Evolutionary conservation across 2,113 vertebrate species (phyloP).

Genomic region (Oreochromis aureus): DNA sequence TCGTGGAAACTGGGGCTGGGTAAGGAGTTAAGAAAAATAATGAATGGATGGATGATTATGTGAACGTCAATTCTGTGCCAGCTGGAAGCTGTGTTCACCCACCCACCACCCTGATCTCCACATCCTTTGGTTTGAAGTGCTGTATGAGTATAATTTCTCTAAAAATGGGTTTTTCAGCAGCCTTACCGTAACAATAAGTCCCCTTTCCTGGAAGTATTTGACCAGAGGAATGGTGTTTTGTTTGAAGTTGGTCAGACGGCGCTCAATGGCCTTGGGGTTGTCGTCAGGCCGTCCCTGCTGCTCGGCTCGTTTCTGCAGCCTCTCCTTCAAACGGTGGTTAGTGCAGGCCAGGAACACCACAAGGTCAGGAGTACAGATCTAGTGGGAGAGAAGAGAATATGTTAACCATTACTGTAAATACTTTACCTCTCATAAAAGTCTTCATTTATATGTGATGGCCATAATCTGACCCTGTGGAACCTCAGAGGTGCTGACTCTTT

Average conservation of each 20-base stretch:
- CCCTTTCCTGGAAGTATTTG: constrained; percentile 96
- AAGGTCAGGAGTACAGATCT: constrained; percentile 97
- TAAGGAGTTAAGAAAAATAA: background rate
- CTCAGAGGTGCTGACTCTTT: background rate
- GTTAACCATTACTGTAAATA: background rate
- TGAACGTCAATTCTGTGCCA: background rate
- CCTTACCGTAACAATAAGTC: constrained; percentile 90
- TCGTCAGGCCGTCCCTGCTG: constrained; percentile 95
- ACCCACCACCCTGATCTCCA: background rate
- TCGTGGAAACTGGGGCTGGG: background rate
- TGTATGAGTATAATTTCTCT: background rate
- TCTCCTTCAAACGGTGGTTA: constrained; percentile 89
- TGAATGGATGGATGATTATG: background rate
- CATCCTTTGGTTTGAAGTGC: background rate
- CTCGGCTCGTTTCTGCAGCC: constrained; percentile 86
- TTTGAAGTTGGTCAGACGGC: constrained; percentile 92
- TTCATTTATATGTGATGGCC: background rate
- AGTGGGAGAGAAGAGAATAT: background rate
- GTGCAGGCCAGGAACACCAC: constrained; percentile 93
- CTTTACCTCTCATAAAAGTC: background rate
- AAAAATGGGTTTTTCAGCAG: background rate
- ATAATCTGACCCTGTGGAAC: background rate
- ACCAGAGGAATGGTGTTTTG: constrained; percentile 91
- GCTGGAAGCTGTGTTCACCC: background rate
- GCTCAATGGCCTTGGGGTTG: constrained; percentile 93